Conservation (phyloP, 2,888 invertebrate genomes). For the Leucoma salicis region DNA sequence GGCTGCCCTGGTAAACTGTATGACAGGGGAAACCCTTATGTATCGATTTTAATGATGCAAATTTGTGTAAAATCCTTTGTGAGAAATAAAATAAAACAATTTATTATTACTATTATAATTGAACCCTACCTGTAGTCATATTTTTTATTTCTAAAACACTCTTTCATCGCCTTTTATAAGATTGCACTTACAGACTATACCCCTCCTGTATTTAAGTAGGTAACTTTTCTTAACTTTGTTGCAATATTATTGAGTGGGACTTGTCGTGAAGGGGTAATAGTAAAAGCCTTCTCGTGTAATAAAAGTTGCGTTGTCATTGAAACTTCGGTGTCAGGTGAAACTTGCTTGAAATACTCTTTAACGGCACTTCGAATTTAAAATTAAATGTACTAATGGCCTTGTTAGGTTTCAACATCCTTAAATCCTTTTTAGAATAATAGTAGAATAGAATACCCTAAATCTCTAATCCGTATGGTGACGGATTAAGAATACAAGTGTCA, state of each 20-base stretch:
- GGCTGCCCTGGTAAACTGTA: too few relatives aligned
- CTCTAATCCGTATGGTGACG: too few relatives aligned
- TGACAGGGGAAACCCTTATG: too few relatives aligned
- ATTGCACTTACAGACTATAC: constrained; percentile 25
- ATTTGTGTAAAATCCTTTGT: too few relatives aligned
- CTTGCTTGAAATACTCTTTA: constrained; percentile 16
- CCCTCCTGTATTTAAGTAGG: constrained; percentile 21
- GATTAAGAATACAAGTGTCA: too few relatives aligned
- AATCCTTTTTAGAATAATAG: constrained; percentile 1
- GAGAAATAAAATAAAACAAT: too few relatives aligned
- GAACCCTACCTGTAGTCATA: too few relatives aligned
- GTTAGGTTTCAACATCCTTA: constrained; percentile 1
- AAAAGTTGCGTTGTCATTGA: constrained; percentile 41
- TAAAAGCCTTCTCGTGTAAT: constrained; percentile 57
- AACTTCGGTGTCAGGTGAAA: constrained; percentile 42
- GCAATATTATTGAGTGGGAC: constrained; percentile 29
- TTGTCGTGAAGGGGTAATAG: constrained; percentile 14
- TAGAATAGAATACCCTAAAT: too few relatives aligned
- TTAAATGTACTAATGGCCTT: constrained; percentile 21
- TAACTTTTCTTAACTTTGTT: constrained; percentile 37
- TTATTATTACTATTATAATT: too few relatives aligned
- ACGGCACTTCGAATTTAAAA: constrained; percentile 31
- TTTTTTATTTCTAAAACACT: neutral
- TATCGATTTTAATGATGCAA: too few relatives aligned
- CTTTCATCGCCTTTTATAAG: neutral